Conservation (phyloP, 2,888 invertebrate genomes). For the Acronicta leporina region DNA sequence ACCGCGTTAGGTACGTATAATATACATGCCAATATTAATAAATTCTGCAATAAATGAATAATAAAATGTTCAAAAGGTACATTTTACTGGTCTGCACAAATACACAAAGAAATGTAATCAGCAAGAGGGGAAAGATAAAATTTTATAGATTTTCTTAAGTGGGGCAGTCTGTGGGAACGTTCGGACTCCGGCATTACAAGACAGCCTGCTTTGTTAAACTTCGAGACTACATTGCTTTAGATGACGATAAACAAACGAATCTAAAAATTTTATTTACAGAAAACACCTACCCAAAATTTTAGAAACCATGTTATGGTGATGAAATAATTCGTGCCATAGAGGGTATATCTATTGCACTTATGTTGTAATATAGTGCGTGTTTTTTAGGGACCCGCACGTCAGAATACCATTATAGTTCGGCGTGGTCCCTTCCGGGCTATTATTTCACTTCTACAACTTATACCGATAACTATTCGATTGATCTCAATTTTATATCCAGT, state of each 20-base stretch:
- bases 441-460: slow-evolving; percentile 24
- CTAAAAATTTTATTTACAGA: slow-evolving; percentile 21
- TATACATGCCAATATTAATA: slow-evolving; percentile 4
- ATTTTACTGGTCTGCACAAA: slow-evolving; percentile 19
- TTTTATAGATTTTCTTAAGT: slow-evolving; percentile 47
- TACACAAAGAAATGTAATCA: slow-evolving; percentile 46
- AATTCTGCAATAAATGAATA: slow-evolving; percentile 8
- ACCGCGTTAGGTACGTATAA: neutral
- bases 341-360: slow-evolving; percentile 19
- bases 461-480: slow-evolving; percentile 41
- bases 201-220: slow-evolving; percentile 39
- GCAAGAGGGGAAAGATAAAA: slow-evolving; percentile 42
- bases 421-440: slow-evolving; percentile 26
- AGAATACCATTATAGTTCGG: slow-evolving; percentile 37
- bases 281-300: slow-evolving; percentile 34
- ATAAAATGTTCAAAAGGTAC: slow-evolving; percentile 15
- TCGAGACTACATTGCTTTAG: slow-evolving; percentile 24
- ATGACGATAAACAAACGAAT: slow-evolving; percentile 33
- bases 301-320: slow-evolving; percentile 19
- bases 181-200: slow-evolving; percentile 32
- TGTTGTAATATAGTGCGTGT: slow-evolving; percentile 16
- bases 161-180: slow-evolving; percentile 41
- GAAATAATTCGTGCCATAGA: slow-evolving; percentile 19
- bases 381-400: slow-evolving; percentile 26
- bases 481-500: slow-evolving; percentile 72